A percentile compares a stretch with the other conserved stretches of the same genome.
These are phyloP conservation scores for Hephaestus fuliginosus DNA, from an alignment of 2,797 vertebrate species.

Conservation along the genomic window DNA sequence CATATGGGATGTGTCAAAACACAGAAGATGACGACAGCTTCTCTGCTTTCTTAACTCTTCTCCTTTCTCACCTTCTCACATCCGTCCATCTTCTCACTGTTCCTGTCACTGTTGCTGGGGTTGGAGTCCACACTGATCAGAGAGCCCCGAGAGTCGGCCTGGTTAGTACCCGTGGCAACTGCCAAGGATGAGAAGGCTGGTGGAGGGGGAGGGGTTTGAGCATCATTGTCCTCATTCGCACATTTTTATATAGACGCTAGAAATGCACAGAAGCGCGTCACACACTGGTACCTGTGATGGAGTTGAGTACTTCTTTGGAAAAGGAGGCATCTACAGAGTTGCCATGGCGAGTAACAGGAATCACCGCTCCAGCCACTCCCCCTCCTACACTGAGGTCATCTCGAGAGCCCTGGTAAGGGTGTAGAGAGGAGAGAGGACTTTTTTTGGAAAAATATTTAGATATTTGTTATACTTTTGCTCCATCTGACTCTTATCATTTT, in stretches of 20 bases:
- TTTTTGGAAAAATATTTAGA: neutral
- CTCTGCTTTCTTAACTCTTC: neutral
- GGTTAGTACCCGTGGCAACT: slow-evolving; percentile 95
- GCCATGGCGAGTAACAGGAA: slow-evolving; percentile 89
- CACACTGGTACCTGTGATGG: slow-evolving; percentile 92
- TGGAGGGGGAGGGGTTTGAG: slow-evolving; percentile 62
- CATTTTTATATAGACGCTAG: slow-evolving; percentile 30
- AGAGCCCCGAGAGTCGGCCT: slow-evolving; percentile 96
- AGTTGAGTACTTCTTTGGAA: slow-evolving; percentile 98
- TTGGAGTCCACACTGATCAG: slow-evolving; percentile 98
- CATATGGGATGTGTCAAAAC: neutral
- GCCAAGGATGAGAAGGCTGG: slow-evolving; percentile 97
- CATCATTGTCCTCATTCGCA: slow-evolving; percentile 48
- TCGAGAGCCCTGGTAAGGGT: slow-evolving; percentile 90
- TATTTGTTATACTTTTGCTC: neutral
- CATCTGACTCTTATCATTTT: neutral
- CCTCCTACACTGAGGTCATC: slow-evolving; percentile 94
- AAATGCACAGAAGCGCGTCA: slow-evolving; percentile 8
- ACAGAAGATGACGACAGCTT: neutral
- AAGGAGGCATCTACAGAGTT: slow-evolving; percentile 97
- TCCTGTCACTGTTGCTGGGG: slow-evolving; percentile 95
- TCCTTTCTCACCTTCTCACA: slow-evolving; percentile 92
- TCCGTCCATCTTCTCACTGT: slow-evolving; percentile 95
- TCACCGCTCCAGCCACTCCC: slow-evolving; percentile 85
- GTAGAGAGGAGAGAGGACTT: neutral